Conservation (phyloP, 2,113 vertebrate species). For the Entelurus aequoreus region DNA sequence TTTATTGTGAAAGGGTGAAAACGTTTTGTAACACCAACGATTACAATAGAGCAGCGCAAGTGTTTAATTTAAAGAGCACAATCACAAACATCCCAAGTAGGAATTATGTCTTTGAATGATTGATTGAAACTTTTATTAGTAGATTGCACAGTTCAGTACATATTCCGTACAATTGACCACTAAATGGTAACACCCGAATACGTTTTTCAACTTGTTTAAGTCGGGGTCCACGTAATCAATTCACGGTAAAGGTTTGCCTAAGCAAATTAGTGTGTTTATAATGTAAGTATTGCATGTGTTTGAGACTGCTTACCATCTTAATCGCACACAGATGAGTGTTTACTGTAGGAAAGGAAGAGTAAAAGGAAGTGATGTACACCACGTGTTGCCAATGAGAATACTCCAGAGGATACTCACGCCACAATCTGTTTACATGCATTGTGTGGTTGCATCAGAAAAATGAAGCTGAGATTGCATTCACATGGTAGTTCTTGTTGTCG, state of each 20-base stretch:
- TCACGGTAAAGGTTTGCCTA: no score
- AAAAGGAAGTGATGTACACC: conserved; percentile 60
- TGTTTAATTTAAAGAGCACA: conserved; percentile 13
- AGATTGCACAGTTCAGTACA: no score
- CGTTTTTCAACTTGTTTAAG: no score
- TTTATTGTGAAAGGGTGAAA: conserved; percentile 14
- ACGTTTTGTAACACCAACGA: conserved; percentile 19
- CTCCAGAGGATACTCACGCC: conserved; percentile 24
- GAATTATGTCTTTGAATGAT: no score
- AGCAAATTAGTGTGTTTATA: conserved; percentile 45
- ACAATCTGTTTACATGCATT: conserved; percentile 16
- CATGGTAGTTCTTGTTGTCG: conserved; percentile 7
- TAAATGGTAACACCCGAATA: no score
- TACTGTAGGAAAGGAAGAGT: conserved; percentile 60
- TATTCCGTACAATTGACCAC: no score
- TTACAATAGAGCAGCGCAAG: conserved; percentile 16
- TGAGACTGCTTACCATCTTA: conserved; percentile 46
- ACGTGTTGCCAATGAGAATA: conserved; percentile 49
- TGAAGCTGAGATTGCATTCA: conserved; percentile 14
- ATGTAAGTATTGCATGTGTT: conserved; percentile 19
- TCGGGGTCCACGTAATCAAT: no score
- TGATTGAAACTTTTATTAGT: no score
- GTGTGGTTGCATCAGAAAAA: conserved; percentile 21
- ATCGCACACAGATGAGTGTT: conserved; percentile 65
- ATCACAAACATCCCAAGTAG: conserved; percentile 40